Base-by-base conservation (phyloP, 2,888 invertebrate species). In the Chloroclystis v-ata region DNA sequence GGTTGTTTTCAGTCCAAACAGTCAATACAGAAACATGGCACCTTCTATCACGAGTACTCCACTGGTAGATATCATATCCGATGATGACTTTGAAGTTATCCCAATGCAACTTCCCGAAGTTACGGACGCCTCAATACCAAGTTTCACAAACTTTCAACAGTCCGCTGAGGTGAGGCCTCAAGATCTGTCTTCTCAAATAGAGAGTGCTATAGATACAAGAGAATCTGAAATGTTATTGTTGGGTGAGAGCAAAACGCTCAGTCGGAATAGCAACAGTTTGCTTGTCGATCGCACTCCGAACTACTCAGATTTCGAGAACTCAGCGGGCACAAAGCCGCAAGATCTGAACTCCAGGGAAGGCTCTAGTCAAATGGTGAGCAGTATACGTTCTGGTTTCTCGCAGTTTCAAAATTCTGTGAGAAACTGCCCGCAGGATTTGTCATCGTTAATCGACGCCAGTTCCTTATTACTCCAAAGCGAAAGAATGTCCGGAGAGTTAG, bases 21-120 rank as follows among this genome's bases (percentile, higher is more conserved):
- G 61, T 28, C 69, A 73, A 16, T 80, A 77, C 48, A 72, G 59
- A 47, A 67, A 56, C 29, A 78, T 85, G 73, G 69, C 62, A 7
- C 74, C 72, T 1, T 74, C 79, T 0, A 57, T 78, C n/a, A 83
- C 84, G 0, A 87, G 86, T 60, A 86, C 86, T 9, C 86, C 86
- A 3, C 40, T 84, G 2, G 54, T 60, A 0, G 72, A 69, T 9
- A 37, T 56, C 0, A 42, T 48, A 0, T 54, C 54, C 0, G 61
- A 66, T 13, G 50, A 72, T 1, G 56, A 61, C 24, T 55, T 55
- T 1, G 72, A 75, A 47, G 41, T 57, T 1, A 71, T 79, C 33
- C 69, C 76, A 0, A 66, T 78, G 59, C 56, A 52, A 9, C 48
- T 84, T 14, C 77, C 77, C 1, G 56, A 64, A 40, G 45, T 45